These are phyloP conservation scores for Pelosia muscerda DNA, from an alignment of 2,888 invertebrate species.

Conservation along the genomic window DNA sequence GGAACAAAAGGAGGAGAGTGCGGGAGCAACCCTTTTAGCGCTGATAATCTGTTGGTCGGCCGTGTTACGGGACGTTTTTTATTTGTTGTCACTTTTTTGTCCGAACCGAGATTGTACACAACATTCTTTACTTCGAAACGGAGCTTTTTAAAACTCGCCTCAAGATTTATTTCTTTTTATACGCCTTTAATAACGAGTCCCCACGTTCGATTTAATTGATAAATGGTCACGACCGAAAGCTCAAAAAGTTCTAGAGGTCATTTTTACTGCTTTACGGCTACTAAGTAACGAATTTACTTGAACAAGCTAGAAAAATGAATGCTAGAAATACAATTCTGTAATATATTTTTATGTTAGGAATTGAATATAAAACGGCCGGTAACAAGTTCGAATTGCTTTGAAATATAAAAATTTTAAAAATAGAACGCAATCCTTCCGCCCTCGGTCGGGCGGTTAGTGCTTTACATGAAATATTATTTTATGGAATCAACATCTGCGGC, in stretches of 20 bases:
- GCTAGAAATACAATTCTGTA: conserved; percentile 25
- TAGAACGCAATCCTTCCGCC: conserved; percentile 87
- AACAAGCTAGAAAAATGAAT: conserved; percentile 30
- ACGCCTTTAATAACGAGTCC: conserved; percentile 79
- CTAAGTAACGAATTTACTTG: conserved; percentile 49
- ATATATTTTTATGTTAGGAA: conserved; percentile 44
- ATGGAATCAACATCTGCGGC: conserved; percentile 87
- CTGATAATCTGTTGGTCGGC: conserved; percentile 86
- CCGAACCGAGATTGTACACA: conserved; percentile 85
- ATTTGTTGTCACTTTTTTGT: conserved; percentile 87
- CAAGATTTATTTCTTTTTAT: conserved; percentile 83
- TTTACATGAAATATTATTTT: conserved; percentile 87
- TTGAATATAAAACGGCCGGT: conserved; percentile 60
- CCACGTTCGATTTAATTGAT: conserved; percentile 82
- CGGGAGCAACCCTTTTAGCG: conserved; percentile 87
- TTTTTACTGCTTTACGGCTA: conserved; percentile 61
- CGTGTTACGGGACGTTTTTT: conserved; percentile 82
- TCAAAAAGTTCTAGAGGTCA: conserved; percentile 74
- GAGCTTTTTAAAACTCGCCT: conserved; percentile 83
- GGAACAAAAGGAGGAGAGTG: conserved; percentile 85
- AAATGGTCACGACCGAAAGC: conserved; percentile 79
- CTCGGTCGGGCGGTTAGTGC: conserved; percentile 82
- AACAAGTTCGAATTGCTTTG: conserved; percentile 75
- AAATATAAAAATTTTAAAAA: conserved; percentile 84
- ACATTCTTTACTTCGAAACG: conserved; percentile 87